Evolutionary conservation across 2,888 invertebrate species (phyloP), one percentile per base, ranked within the genome.

Genomic region (Tortrix viridana): DNA sequence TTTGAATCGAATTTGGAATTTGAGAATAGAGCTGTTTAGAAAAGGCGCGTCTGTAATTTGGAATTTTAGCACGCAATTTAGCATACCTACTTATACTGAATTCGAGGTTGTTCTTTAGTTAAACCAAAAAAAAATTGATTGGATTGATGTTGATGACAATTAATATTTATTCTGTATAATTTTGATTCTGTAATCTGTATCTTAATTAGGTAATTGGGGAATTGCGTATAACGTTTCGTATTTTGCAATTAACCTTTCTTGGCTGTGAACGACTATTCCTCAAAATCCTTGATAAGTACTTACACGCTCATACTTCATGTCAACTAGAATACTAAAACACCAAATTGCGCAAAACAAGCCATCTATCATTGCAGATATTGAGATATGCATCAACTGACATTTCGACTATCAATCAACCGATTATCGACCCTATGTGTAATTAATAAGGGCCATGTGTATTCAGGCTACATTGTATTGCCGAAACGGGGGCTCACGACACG

Each of bases 351-450:
- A 56, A 60, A 60, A 57, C 56, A 52, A 38, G 46, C 58, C 50
- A 59, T 62, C 50, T 62, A 52, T 61, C 62, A 56, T 38, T 57
- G 62, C 62, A 57, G 62, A 62, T 62, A 62, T 56, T 52, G 50
- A 57, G 56, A 62, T 62, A 62, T 62, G 62, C 50, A 44, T 49
- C 48, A 9, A 49, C 56, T 62, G 50, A 57, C 62, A 62, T 57
- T 62, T 62, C 20, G 44, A 52, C 50, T 52, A 14, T 46, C 19
- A 5, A 6, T n/a, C 49, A 50, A n/a, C 19, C 49, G 0, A 57
- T 46, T 46, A 16, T 20, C 3, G 46, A 50, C 46, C 41, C 26
- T 57, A 23, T 12, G 5, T 0, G n/a, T 5, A 0, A 2, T 0
- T 1, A 4, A 14, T 52, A 57, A 44, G 19, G 56, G 38, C 37